phyloP scores from a whole-genome alignment of 2,888 invertebrate species.

The Lutraria lutraria region DNA sequence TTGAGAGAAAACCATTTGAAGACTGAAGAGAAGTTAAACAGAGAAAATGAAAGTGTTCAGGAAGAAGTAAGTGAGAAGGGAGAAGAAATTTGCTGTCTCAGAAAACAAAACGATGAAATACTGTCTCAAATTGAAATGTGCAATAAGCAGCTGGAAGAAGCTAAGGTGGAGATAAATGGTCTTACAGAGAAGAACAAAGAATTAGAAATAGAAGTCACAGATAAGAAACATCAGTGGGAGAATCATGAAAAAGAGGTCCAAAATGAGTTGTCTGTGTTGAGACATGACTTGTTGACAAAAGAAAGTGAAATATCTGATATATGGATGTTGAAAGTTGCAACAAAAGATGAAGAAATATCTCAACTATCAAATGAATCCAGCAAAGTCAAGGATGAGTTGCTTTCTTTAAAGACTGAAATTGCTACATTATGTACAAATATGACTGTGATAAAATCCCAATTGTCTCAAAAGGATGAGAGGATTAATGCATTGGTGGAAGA shows the following conservation, averaged over 20 bases:
- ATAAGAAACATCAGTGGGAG: not conserved
- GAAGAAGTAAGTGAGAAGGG: not conserved
- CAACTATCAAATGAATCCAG: not conserved
- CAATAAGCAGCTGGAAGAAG: conserved; percentile 28
- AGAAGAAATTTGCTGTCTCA: not conserved
- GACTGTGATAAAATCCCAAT: not conserved
- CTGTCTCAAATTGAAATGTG: conserved; percentile 44
- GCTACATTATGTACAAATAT: not conserved
- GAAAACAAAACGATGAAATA: conserved; percentile 27
- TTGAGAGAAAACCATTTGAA: not conserved
- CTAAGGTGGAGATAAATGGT: not conserved
- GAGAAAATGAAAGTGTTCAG: not conserved
- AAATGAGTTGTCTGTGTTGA: not conserved
- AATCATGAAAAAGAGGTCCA: not conserved
- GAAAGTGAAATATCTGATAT: conserved; percentile 23
- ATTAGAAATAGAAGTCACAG: not conserved
- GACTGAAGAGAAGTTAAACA: not conserved
- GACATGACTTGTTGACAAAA: not conserved
- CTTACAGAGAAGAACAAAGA: not conserved
- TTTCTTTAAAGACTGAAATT: not conserved
- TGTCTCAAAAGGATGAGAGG: not conserved
- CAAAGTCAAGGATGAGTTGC: not conserved
- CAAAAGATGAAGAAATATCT: not conserved
- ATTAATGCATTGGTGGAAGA: not conserved
- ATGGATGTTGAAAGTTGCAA: not conserved